Base-by-base conservation (phyloP, 2,797 vertebrate genomes). In the Paguma larvata region DNA sequence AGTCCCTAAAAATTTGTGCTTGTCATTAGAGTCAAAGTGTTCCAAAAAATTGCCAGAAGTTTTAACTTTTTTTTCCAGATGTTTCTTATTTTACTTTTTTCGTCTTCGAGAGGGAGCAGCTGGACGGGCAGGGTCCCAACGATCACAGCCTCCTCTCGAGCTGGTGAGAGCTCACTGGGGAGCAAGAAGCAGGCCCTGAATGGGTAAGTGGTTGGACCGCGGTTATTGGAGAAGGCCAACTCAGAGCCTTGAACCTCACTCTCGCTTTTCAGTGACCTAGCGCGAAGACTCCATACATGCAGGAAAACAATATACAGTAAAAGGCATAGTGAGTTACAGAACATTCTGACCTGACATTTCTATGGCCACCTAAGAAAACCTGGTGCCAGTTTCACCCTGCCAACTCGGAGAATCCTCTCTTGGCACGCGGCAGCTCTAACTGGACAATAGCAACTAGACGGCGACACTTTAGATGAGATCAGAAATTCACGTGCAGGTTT, bases 351-450 rank as follows among this genome's bases (percentile, higher is more conserved):
- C 21, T 38, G 38, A 38, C 38, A 38, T 38, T 38, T 38, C 38
- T 15, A n/a, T 12, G 2, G 44, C 30, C 11, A 18, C 19, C 0
- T 16, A 5, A n/a, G 72, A 13, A 32, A 27, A 11, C 2, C 0
- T 2, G 5, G 34, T 27, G 51, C 12, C 53, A 15, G 10, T 38
- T 18, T 27, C 21, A 25, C 6, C 15, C 5, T 27, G 25, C 5
- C 25, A 62, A 2, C 19, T 4, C 2, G 18, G 3, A 48, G 15
- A 63, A 19, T 7, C 53, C 11, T 34, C 3, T n/a, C 18, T 53
- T 2, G 2, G 46, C 10, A 34, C 16, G 63, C 32, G 41, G 44
- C 34, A 13, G 7, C 23, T 4, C 0, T 19, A 27, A 1, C 16
- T 6, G 48, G 5, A 67, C 4, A 41, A 19, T 3, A 2, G 4